Evolutionary conservation across 2,113 vertebrate species (phyloP).

Genomic region (Pholis gunnellus): DNA sequence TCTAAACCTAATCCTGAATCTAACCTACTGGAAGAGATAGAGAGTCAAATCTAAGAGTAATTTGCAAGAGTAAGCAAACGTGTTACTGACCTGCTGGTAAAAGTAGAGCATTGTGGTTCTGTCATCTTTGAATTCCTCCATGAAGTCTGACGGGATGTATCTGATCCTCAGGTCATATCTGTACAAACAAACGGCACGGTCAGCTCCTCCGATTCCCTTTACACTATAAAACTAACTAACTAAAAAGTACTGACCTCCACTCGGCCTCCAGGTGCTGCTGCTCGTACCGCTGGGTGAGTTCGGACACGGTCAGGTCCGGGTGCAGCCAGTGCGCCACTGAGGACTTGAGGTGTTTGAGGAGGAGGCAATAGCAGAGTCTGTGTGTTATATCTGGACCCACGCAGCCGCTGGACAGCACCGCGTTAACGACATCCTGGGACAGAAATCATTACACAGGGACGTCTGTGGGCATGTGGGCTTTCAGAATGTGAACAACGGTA

Average conservation of each 20-base stretch:
- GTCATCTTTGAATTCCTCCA: constrained; percentile 90
- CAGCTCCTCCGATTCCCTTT: fast-evolving
- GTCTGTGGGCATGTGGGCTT: neutral
- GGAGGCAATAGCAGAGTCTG: constrained; percentile 88
- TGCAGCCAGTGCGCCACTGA: constrained; percentile 94
- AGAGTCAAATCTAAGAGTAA: neutral
- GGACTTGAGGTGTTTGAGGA: constrained; percentile 95
- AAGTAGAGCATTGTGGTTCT: constrained; percentile 93
- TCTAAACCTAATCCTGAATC: neutral
- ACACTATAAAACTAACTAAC: too few species aligned
- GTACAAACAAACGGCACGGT: constrained; percentile 11
- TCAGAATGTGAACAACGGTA: neutral
- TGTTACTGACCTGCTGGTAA: constrained; percentile 90
- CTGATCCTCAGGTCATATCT: constrained; percentile 95
- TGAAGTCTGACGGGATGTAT: constrained; percentile 89
- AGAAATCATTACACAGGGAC: neutral
- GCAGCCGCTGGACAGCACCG: constrained; percentile 91
- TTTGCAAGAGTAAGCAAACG: neutral
- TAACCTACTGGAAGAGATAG: neutral
- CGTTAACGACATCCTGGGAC: constrained; percentile 86
- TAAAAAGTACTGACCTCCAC: constrained; percentile 91
- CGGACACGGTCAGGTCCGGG: constrained; percentile 86
- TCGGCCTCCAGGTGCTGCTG: constrained; percentile 93
- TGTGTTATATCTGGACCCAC: constrained; percentile 90
- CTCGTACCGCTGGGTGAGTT: constrained; percentile 91